A percentile compares a stretch with the other conserved stretches of the same genome.
These are phyloP conservation scores for Drymodes brunneopygia DNA, from an alignment of 2,113 vertebrate genomes.

Conservation along the genomic window DNA sequence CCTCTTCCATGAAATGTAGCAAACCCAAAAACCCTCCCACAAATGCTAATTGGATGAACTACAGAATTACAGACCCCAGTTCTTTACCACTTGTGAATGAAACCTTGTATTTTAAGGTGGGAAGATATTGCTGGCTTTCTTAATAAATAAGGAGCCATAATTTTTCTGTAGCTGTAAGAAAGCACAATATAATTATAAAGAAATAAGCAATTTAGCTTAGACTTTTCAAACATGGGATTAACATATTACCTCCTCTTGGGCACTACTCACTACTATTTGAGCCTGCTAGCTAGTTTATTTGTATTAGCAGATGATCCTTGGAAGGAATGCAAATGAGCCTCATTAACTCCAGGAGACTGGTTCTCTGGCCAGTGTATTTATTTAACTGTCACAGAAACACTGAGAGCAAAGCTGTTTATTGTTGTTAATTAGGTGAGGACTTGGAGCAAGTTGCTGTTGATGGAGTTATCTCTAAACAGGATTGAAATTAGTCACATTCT, in stretches of 20 bases:
- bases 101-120: not conserved
- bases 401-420: not conserved
- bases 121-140: not conserved
- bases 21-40: not conserved
- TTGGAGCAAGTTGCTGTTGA: not conserved
- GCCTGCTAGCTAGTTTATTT: not conserved
- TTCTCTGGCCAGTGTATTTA: not conserved
- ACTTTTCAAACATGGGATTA: not conserved
- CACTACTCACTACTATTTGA: not conserved
- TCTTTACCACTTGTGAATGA: not conserved
- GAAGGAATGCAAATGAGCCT: slow-evolving; percentile 11
- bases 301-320: not conserved
- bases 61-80: not conserved
- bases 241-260: not conserved
- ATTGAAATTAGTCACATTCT: not conserved
- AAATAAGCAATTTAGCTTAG: not conserved
- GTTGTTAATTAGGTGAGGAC: slow-evolving; percentile 9
- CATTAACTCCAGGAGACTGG: slow-evolving; percentile 13
- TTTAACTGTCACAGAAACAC: not conserved
- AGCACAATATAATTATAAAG: not conserved
- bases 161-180: not conserved
- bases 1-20: not conserved
- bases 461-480: not conserved
- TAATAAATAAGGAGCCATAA: not conserved
- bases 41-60: not conserved